Evolutionary conservation across 2,888 invertebrate genomes (phyloP).

Genomic region (Rhimphoctona megacephalus): DNA sequence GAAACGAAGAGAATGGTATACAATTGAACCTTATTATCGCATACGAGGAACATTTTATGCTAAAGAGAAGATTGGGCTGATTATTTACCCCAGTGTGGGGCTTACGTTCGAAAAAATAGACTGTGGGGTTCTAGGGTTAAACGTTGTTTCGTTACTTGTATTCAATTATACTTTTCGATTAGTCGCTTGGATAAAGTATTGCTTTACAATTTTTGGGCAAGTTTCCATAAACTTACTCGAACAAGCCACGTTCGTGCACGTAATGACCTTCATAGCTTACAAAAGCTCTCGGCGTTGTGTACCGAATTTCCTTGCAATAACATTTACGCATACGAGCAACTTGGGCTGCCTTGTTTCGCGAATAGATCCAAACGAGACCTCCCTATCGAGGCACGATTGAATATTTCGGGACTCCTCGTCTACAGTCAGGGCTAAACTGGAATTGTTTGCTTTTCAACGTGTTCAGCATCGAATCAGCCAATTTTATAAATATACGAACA

Average conservation of each 20-base stretch:
- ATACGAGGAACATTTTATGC: no score
- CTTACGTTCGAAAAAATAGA: no score
- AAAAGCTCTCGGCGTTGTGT: constrained; percentile 26
- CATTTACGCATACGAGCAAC: constrained; percentile 16
- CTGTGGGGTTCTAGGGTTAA: no score
- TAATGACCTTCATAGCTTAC: constrained; percentile 14
- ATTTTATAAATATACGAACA: not conserved
- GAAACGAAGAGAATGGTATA: no score
- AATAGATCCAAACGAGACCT: constrained; percentile 36
- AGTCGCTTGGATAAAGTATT: not conserved
- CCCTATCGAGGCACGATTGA: constrained; percentile 17
- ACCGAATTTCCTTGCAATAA: constrained; percentile 26
- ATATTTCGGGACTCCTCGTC: constrained; percentile 42
- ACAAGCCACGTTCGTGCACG: not conserved
- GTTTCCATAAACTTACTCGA: constrained; percentile 47
- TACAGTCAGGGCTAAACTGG: not conserved
- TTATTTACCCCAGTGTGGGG: no score
- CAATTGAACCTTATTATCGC: no score
- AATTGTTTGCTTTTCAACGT: not conserved
- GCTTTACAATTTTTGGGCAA: constrained; percentile 38
- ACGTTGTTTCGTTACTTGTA: not conserved
- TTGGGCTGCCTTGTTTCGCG: constrained; percentile 38
- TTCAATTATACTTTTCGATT: not conserved
- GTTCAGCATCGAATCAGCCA: not conserved
- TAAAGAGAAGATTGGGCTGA: no score